Percentiles rank a stretch among this genome's conserved stretches.
Conservation (phyloP, 2,113 vertebrate genomes). For the Esox niger region DNA sequence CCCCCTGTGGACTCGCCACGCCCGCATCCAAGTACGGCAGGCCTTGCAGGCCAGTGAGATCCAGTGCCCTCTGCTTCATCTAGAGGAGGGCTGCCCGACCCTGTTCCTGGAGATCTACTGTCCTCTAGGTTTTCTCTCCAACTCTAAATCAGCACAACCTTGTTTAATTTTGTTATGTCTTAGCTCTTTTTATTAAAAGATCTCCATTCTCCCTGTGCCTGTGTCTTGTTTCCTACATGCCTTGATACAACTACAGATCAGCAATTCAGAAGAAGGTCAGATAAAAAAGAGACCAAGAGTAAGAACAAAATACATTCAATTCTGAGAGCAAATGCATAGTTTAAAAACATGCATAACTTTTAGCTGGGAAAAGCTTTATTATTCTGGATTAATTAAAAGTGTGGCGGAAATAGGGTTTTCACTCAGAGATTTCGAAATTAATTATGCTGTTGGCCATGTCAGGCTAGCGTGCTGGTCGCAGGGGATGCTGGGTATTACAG, state of each 20-base stretch:
- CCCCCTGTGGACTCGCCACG: too few relatives aligned
- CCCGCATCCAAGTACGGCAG: too few relatives aligned
- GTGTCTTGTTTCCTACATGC: too few relatives aligned
- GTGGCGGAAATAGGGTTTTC: constrained; percentile 60
- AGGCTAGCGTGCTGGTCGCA: constrained; percentile 57
- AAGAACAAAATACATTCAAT: not conserved
- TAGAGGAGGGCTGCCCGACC: too few relatives aligned
- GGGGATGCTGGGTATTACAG: constrained; percentile 67
- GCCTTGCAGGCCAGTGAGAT: too few relatives aligned
- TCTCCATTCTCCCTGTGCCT: too few relatives aligned
- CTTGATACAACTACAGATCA: not conserved
- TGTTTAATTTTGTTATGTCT: too few relatives aligned
- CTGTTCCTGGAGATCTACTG: too few relatives aligned
- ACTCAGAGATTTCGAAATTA: constrained; percentile 66
- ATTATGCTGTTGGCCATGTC: constrained; percentile 64
- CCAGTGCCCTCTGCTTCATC: too few relatives aligned
- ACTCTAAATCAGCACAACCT: too few relatives aligned
- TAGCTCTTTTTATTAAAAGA: too few relatives aligned
- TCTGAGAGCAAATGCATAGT: not conserved
- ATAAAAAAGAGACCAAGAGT: not conserved
- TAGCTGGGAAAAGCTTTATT: constrained; percentile 56
- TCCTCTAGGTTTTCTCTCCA: too few relatives aligned
- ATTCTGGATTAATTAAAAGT: constrained; percentile 62
- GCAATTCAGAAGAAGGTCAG: not conserved
- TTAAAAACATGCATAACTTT: constrained; percentile 18